These are phyloP conservation scores for Diploscapter pachys DNA, from an alignment of 1,140 invertebrate species.

Conservation along the genomic window DNA sequence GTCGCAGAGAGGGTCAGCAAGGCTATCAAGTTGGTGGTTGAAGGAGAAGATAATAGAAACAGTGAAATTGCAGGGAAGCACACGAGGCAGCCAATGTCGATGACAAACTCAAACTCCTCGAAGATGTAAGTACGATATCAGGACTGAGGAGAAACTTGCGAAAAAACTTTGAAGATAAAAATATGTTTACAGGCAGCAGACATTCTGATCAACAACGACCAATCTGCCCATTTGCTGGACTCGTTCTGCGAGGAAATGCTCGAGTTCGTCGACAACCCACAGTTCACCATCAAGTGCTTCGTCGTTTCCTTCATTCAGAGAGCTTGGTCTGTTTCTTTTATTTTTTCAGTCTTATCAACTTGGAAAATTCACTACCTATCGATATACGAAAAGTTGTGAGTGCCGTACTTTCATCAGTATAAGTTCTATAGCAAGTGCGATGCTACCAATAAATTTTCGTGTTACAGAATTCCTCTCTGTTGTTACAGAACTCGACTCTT, in stretches of 20 bases:
- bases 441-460: too few species aligned
- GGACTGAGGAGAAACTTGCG: neutral
- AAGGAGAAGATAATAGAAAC: too few species aligned
- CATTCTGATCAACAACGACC: constrained; percentile 76
- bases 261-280: constrained; percentile 77
- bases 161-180: constrained; percentile 1
- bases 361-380: too few species aligned
- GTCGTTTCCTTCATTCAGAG: constrained; percentile 91
- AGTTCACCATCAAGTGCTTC: constrained; percentile 78
- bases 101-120: constrained; percentile 38
- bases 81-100: neutral
- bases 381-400: too few species aligned
- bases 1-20: neutral
- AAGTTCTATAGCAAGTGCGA: too few species aligned
- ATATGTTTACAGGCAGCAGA: constrained; percentile 74
- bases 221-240: constrained; percentile 71
- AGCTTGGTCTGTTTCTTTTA: constrained; percentile 72
- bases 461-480: too few species aligned
- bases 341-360: neutral
- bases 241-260: constrained; percentile 72
- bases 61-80: neutral
- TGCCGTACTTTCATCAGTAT: too few species aligned
- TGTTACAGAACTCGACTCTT: too few species aligned
- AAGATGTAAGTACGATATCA: constrained; percentile 30
- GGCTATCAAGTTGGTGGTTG: neutral